Base-by-base conservation (phyloP, 2,888 invertebrate genomes). In the Hypena proboscidalis region DNA sequence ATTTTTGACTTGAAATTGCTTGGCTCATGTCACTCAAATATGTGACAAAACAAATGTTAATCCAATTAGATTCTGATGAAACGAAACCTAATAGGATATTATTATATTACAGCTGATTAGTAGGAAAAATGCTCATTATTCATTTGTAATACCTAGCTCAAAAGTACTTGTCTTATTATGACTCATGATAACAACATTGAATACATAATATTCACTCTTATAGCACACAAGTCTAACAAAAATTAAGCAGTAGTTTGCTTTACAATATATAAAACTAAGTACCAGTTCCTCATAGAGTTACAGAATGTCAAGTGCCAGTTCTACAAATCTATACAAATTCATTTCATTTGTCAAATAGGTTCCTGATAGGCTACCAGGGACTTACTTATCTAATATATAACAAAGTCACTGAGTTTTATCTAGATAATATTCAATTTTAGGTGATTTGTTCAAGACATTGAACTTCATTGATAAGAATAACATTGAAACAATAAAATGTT, bases 61-160 rank as follows among this genome's bases (percentile, higher is more conserved):
- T 62, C 59, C 49, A 53, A 56, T 63, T 58, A 53, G 46, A 63
- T 67, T 50, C 23, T 37, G 29, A 44, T 45, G 40, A 37, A 51
- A 41, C 33, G 58, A 45, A 54, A 55, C 47, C 44, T 33, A 39
- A 52, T 41, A 45, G 36, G 36, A 42, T 10, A 13, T n/a, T n/a
- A n/a, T n/a, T n/a, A n/a, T 43, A 5, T 19, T 8, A 26, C 6
- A 29, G 7, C 15, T 10, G 23, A 23, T 23, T 23, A 23, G 3
- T 17, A 19, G 10, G 6, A 2, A 20, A 20, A 20, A 31, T 10
- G 8, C 8, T 15, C 14, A 14, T 2, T 11, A 27, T n/a, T n/a
- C n/a, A n/a, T n/a, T n/a, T n/a, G n/a, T n/a, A n/a, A n/a, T n/a
- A n/a, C n/a, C n/a, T n/a, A n/a, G n/a, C n/a, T n/a, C n/a, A 14